Evolutionary conservation across 1,140 invertebrate genomes (phyloP), one percentile per base, ranked within the genome.

Genomic region (Heliconius nattereri): DNA sequence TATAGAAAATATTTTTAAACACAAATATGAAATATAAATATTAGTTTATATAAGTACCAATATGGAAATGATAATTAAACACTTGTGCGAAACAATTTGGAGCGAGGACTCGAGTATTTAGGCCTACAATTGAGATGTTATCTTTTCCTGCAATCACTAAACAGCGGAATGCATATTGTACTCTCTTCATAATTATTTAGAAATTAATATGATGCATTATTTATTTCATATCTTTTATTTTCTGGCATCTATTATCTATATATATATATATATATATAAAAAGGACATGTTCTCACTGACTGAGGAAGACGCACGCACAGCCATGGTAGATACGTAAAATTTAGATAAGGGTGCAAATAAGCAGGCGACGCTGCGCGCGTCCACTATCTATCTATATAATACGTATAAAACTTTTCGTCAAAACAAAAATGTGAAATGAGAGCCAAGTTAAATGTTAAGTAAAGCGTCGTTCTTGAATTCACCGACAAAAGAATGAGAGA

Each of bases 111-210:
- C 60, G 20, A 35, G 57, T 40, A 76, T 40, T 76, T 76, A 66
- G 74, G 13, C 57, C 74, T 74, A 20, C 20, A 52, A 75, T 19
- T 32, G 70, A 72, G 37, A 76, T 76, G 1, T 76, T 76, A 76
- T 76, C 74, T 76, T 66, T 76, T 76, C 74, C 74, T 76, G 74
- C 54, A 76, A 76, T 76, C 60, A 26, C 32, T 66, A 75, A 57
- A 66, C 5, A 66, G 26, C 60, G 26, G 8, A 66, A 66, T 66
- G 60, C 60, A 66, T 66, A 66, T 26, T 29, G 3, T 66, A 13
- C 11, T 29, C 60, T 66, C 6, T n/a, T 23, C 8, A 23, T 13
- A 29, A 66, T 23, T 11, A 29, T 29, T 66, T 19, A 13, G 6
- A 66, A 26, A 23, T 66, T 29, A 11, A 13, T 66, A 11, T 29